A percentile compares a stretch with the other conserved stretches of the same genome.
Evolutionary conservation across 2,888 invertebrate species (phyloP).

Genomic region (Acrocyrtus sp.): DNA sequence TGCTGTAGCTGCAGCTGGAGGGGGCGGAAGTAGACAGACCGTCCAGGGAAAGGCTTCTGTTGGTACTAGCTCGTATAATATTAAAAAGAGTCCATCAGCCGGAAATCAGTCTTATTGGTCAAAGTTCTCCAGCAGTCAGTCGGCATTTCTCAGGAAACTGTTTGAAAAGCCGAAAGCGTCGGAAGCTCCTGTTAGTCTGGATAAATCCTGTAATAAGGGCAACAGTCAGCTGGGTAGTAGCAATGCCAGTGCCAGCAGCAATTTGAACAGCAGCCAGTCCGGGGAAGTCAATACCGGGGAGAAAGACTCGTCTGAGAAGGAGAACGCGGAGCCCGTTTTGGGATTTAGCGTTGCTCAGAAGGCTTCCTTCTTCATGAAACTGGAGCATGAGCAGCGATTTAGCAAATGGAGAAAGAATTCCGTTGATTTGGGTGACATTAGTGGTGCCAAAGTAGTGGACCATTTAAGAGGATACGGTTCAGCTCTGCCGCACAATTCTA

Average conservation of each 20-base stretch:
- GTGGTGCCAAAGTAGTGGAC: not conserved
- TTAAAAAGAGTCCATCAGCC: constrained; percentile 62
- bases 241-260: not conserved
- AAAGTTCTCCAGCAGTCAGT: constrained; percentile 56
- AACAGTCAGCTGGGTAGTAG: not conserved
- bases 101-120: constrained; percentile 62
- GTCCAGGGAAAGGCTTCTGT: constrained; percentile 1
- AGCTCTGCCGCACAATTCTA: not conserved
- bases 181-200: constrained; percentile 22
- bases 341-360: constrained; percentile 61
- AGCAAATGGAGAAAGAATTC: constrained; percentile 61
- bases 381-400: constrained; percentile 61
- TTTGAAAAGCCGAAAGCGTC: constrained; percentile 53
- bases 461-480: constrained; percentile 1
- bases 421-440: constrained; percentile 44
- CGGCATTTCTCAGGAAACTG: constrained; percentile 58
- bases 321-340: constrained; percentile 50
- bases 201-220: constrained; percentile 5
- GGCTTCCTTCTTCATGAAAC: constrained; percentile 61
- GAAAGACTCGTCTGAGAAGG: constrained; percentile 20
- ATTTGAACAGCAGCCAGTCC: not conserved
- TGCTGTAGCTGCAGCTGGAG: constrained; percentile 28
- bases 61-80: constrained; percentile 23
- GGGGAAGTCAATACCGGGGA: constrained; percentile 12
- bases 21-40: constrained; percentile 7